Percentiles rank a stretch among this genome's conserved stretches.
Conservation (phyloP, 2,888 invertebrate species). For the Agrenia bidenticulata region DNA sequence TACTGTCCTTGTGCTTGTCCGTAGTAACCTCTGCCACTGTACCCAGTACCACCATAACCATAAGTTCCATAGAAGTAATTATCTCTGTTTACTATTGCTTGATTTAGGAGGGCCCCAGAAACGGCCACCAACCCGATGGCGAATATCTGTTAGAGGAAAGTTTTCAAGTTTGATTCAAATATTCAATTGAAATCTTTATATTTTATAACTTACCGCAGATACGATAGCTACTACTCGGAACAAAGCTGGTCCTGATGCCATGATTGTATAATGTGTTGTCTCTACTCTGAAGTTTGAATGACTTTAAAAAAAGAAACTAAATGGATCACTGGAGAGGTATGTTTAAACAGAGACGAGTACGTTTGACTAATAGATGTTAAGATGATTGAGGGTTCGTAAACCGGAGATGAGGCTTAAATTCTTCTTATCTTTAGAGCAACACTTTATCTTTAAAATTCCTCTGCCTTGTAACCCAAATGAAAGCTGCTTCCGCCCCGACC, state of each 20-base stretch:
- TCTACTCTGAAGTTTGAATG: neutral
- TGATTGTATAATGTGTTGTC: neutral
- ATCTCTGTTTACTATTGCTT: slow-evolving; percentile 37
- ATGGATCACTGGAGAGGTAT: no score
- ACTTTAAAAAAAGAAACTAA: neutral
- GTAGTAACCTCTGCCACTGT: slow-evolving; percentile 29
- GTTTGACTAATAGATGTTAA: no score
- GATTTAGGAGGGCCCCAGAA: slow-evolving; percentile 37
- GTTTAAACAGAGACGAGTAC: neutral
- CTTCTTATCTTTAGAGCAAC: neutral
- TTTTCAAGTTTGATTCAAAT: neutral
- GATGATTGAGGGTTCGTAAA: no score
- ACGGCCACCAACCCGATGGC: slow-evolving; percentile 40
- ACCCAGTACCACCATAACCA: slow-evolving; percentile 30
- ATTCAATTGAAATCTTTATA: neutral
- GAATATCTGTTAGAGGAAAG: slow-evolving; percentile 28
- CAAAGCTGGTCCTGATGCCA: slow-evolving; percentile 10
- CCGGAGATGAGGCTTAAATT: neutral
- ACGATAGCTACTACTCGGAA: slow-evolving; percentile 12
- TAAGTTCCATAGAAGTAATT: slow-evolving; percentile 32
- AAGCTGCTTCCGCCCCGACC: neutral
- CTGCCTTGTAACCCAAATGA: neutral
- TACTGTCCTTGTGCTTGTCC: slow-evolving; percentile 11
- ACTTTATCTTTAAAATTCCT: neutral
- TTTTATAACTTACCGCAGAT: slow-evolving; percentile 12